A percentile compares a stretch with the other conserved stretches of the same genome.
phyloP scores from a whole-genome alignment of 2,113 vertebrate species.

The Uropsilus gracilis region DNA sequence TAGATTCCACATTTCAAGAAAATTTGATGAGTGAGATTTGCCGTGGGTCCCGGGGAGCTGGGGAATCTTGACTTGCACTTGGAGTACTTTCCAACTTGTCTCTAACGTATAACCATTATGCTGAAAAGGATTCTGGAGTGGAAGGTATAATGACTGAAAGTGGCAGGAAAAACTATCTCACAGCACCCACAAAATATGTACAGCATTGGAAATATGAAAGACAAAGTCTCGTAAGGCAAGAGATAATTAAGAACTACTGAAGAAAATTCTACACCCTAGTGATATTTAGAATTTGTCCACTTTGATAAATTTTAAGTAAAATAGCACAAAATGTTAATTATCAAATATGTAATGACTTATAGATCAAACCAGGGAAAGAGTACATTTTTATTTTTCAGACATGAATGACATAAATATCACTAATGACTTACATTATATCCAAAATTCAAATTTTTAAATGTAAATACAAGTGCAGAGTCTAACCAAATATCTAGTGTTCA shows the following conservation, averaged over 20 bases:
- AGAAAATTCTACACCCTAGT: not conserved
- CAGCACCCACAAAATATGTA: not conserved
- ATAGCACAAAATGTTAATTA: not conserved
- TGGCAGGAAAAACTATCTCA: not conserved
- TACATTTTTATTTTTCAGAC: not conserved
- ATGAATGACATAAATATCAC: not conserved
- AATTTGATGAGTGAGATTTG: not conserved
- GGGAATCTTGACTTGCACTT: not conserved
- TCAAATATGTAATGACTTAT: not conserved
- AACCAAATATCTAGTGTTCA: not conserved
- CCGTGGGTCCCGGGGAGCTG: not conserved
- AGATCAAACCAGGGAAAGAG: not conserved
- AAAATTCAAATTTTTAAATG: conserved; percentile 21
- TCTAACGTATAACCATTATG: not conserved
- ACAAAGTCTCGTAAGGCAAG: not conserved
- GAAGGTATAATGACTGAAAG: conserved; percentile 12
- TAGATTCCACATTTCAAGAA: conserved; percentile 15
- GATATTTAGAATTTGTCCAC: not conserved
- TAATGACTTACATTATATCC: not conserved
- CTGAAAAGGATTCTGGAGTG: not conserved
- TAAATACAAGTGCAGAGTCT: not conserved
- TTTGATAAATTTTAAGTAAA: not conserved
- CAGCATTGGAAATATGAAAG: not conserved
- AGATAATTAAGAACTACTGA: not conserved
- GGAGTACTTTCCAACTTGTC: not conserved